phyloP scores from a whole-genome alignment of 2,113 vertebrate genomes.

The Vicugna pacos region DNA sequence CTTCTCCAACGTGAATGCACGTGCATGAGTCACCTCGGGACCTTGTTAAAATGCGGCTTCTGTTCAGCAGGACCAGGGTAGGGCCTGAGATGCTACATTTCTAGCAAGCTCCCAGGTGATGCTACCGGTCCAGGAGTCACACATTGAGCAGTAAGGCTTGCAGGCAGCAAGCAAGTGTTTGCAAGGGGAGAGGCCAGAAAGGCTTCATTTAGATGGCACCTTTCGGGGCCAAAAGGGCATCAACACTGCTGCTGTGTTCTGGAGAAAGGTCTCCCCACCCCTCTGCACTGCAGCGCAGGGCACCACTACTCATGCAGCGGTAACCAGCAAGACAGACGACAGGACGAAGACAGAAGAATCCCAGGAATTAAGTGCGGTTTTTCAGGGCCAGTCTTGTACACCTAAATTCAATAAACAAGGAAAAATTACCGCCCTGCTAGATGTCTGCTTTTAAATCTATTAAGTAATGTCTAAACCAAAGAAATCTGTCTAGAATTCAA shows the following conservation, averaged over 20 bases:
- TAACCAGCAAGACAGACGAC: neutral
- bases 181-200: neutral
- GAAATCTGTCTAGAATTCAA: constrained; percentile 4
- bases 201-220: neutral
- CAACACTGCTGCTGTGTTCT: neutral
- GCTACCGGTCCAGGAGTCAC: neutral
- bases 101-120: neutral
- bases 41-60: neutral
- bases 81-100: neutral
- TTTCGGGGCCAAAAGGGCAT: neutral
- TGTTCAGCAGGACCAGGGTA: neutral
- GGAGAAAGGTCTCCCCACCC: neutral
- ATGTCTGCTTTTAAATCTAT: constrained; percentile 33
- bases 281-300: neutral
- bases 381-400: neutral
- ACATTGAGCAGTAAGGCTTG: neutral
- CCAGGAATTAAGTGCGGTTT: neutral
- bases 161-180: neutral
- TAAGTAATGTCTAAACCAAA: constrained; percentile 20
- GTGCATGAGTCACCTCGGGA: no score
- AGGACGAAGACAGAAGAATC: neutral
- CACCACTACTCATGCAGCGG: neutral
- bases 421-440: neutral
- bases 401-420: constrained; percentile 17
- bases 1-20: neutral